phyloP scores from a whole-genome alignment of 2,888 invertebrate genomes.

The Arctia plantaginis region DNA sequence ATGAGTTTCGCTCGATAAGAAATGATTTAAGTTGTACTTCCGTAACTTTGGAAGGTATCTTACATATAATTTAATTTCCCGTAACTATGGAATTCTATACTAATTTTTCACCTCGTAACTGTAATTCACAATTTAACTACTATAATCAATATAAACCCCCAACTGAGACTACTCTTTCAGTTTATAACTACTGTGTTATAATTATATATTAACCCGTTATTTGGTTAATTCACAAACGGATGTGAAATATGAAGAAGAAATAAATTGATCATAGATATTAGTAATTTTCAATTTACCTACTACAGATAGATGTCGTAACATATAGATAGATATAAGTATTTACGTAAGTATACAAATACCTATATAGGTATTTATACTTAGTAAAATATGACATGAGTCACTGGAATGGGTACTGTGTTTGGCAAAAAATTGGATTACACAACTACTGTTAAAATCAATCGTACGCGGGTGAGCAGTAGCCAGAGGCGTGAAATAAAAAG shows the following conservation, averaged over 20 bases:
- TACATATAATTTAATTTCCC: conserved; percentile 1
- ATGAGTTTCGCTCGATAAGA: conserved; percentile 16
- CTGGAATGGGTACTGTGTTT: conserved; percentile 34
- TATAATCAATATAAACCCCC: background rate
- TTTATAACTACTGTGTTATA: background rate
- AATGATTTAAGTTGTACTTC: conserved; percentile 10
- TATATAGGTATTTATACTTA: conserved; percentile 1
- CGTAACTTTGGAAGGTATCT: background rate
- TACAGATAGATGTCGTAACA: background rate
- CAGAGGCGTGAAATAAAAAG: conserved; percentile 83
- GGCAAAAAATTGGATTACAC: conserved; percentile 45
- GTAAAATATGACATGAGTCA: conserved; percentile 17
- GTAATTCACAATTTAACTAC: background rate
- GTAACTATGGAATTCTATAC: conserved; percentile 2
- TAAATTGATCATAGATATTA: background rate
- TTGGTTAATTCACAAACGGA: background rate
- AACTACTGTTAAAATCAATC: conserved; percentile 61
- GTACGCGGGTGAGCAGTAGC: conserved; percentile 62
- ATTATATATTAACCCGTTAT: background rate
- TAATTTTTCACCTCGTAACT: background rate
- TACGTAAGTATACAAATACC: background rate
- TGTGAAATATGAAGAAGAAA: background rate
- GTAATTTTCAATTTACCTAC: background rate
- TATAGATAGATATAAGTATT: background rate
- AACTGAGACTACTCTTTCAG: background rate